Conservation (phyloP, 2,797 vertebrate species). For the Rhincodon typus region DNA sequence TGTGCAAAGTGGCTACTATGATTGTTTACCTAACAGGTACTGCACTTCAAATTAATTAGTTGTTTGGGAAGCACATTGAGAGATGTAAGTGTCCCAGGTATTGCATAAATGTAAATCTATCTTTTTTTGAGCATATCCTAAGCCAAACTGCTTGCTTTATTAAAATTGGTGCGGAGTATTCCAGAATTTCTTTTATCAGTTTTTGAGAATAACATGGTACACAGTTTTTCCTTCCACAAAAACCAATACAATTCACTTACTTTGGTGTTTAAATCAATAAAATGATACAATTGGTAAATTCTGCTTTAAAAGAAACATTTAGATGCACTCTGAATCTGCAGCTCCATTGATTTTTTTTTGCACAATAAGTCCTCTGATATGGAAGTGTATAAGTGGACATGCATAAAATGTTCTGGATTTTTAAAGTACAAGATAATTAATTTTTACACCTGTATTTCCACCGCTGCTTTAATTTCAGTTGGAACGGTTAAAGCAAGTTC, state of each 20-base stretch:
- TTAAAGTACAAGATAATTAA: not conserved
- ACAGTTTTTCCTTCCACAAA: not conserved
- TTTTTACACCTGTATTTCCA: not conserved
- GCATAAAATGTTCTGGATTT: not conserved
- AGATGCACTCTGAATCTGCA: not conserved
- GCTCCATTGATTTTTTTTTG: not conserved
- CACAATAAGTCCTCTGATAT: not conserved
- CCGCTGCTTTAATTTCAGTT: not conserved
- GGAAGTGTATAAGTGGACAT: not conserved
- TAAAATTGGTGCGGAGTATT: slow-evolving; percentile 2
- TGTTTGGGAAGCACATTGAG: not conserved
- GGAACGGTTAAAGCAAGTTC: not conserved
- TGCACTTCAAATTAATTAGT: not conserved
- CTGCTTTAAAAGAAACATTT: not conserved
- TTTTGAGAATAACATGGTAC: not conserved
- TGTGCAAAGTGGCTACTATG: not conserved
- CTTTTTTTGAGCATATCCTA: not conserved
- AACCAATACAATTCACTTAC: not conserved
- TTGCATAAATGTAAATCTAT: not conserved
- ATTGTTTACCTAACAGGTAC: not conserved
- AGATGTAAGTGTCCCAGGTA: not conserved
- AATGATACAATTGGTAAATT: not conserved
- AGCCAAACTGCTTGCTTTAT: not conserved
- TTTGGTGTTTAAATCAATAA: not conserved
- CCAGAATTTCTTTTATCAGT: not conserved